A percentile compares a stretch with the other conserved stretches of the same genome.
These are phyloP conservation scores for Aegotheles bennettii DNA, from an alignment of 2,113 vertebrate genomes.

Conservation along the genomic window DNA sequence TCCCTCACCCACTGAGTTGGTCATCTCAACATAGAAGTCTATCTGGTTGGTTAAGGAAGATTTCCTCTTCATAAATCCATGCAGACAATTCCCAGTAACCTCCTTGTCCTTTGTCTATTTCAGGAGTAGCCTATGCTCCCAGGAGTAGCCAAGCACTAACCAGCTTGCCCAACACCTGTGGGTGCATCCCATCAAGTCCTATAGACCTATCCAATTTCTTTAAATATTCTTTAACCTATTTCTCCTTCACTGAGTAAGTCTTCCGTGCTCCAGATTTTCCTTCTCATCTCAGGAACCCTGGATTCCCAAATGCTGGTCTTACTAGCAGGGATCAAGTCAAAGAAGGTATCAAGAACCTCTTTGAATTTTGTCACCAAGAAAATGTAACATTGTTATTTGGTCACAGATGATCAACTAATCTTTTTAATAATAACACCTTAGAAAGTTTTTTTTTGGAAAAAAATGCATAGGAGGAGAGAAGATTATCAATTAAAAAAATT, in stretches of 20 bases:
- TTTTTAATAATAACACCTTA: not conserved
- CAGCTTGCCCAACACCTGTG: not conserved
- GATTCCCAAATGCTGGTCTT: not conserved
- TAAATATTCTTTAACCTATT: not conserved
- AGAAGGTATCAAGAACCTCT: not conserved
- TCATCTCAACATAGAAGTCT: not conserved
- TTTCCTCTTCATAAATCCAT: not conserved
- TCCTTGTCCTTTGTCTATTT: not conserved
- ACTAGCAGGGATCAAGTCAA: not conserved
- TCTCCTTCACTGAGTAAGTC: not conserved
- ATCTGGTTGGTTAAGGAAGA: accelerated
- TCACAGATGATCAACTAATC: not conserved
- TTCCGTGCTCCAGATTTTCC: not conserved
- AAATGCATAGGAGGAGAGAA: not conserved
- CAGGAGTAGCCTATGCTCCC: not conserved
- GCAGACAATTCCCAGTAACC: not conserved
- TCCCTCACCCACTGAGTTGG: not conserved
- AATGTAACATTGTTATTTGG: not conserved
- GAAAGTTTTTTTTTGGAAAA: not conserved
- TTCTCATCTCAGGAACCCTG: not conserved
- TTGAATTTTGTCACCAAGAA: not conserved
- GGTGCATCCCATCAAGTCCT: accelerated
- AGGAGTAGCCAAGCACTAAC: not conserved
- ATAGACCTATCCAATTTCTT: not conserved
- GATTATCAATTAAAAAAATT: not conserved